Conservation (phyloP, 2,797 vertebrate species). For the Monodelphis domestica region DNA sequence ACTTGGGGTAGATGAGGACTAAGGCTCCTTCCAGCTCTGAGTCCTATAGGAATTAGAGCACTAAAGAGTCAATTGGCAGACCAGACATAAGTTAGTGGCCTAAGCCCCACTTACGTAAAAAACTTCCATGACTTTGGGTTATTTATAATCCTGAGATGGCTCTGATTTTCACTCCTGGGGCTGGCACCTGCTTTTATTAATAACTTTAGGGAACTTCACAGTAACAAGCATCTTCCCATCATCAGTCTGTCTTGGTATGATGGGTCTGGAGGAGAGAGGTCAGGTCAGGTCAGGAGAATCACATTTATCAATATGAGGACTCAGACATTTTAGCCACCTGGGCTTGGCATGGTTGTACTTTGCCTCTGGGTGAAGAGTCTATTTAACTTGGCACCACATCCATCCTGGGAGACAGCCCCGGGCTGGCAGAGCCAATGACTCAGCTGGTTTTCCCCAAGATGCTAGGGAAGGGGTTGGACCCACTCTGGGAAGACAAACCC, state of each 20-base stretch:
- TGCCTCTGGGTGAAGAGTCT: slow-evolving; percentile 1
- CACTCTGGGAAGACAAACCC: background rate
- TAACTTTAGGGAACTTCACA: background rate
- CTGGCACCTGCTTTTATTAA: slow-evolving; percentile 2
- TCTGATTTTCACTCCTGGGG: background rate
- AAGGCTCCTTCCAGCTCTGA: background rate
- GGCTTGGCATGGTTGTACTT: background rate
- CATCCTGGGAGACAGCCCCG: background rate
- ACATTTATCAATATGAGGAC: background rate
- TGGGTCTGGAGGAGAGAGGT: background rate
- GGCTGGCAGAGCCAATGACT: background rate
- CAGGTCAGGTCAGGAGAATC: background rate
- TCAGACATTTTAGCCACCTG: background rate
- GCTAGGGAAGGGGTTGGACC: too few species aligned
- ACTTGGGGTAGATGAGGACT: background rate
- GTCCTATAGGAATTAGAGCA: background rate
- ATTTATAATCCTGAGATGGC: background rate
- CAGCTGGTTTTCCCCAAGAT: background rate
- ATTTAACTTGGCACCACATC: background rate
- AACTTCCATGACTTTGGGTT: background rate
- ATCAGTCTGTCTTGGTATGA: background rate
- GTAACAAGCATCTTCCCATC: background rate
- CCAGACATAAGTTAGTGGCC: background rate
- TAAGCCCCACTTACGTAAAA: background rate
- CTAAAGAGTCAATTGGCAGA: background rate